phyloP scores from a whole-genome alignment of 2,797 vertebrate species.

The Darevskia nairensis region DNA sequence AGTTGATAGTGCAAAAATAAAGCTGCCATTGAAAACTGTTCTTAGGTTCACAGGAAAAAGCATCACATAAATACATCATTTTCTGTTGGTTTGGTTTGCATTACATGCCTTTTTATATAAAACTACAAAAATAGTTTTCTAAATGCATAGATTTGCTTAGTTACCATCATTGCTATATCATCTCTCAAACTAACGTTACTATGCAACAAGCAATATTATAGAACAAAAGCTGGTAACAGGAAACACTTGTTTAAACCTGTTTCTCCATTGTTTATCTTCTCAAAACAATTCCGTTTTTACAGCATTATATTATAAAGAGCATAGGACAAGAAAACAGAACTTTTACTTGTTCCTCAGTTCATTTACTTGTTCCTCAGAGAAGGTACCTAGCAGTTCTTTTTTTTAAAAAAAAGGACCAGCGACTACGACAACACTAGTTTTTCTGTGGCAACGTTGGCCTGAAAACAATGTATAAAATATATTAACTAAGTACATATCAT shows the following conservation, averaged over 20 bases:
- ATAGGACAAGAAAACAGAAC: not conserved
- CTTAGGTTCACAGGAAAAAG: conserved; percentile 46
- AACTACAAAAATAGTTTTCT: conserved; percentile 74
- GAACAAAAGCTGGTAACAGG: not conserved
- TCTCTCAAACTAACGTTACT: not conserved
- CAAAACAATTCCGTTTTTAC: not conserved
- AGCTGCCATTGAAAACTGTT: conserved; percentile 45
- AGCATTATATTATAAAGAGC: not conserved
- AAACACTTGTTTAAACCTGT: not conserved
- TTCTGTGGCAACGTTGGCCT: not conserved
- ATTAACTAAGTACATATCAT: not conserved
- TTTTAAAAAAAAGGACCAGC: not conserved
- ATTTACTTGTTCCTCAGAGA: not conserved
- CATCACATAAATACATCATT: not conserved
- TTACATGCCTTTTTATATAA: conserved; percentile 45
- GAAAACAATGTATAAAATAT: not conserved
- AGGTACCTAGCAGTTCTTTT: not conserved
- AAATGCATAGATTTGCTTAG: conserved; percentile 64
- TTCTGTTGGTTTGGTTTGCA: conserved; percentile 33
- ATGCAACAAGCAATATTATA: not conserved
- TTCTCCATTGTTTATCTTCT: not conserved
- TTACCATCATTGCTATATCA: conserved; percentile 32
- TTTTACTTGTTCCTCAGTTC: not conserved
- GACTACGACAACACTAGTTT: not conserved
- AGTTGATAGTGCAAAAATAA: conserved; percentile 50